Evolutionary conservation across 2,113 vertebrate species (phyloP).

Genomic region (Urocolius indicus): DNA sequence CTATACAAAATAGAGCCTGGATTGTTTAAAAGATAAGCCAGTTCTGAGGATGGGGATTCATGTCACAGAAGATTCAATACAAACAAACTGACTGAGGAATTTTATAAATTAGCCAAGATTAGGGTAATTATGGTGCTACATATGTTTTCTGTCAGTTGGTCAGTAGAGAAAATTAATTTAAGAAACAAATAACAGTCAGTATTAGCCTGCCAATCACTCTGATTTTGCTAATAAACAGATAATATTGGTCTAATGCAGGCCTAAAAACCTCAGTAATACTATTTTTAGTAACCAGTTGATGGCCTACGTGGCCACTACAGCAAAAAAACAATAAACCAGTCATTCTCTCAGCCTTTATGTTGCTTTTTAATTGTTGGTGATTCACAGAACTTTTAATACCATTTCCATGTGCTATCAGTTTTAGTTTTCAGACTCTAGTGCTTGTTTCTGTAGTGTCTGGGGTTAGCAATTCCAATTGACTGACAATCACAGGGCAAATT

Average conservation of each 20-base stretch:
- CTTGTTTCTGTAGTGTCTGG: background rate
- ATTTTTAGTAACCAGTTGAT: background rate
- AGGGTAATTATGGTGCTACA: background rate
- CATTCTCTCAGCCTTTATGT: background rate
- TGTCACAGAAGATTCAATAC: background rate
- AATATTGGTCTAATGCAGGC: background rate
- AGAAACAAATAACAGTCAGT: background rate
- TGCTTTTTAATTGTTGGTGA: background rate
- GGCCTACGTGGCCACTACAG: no score
- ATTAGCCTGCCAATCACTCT: background rate
- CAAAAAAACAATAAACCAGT: background rate
- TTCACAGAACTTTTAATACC: background rate
- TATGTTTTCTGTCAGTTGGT: background rate
- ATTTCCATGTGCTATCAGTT: background rate
- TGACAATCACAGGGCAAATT: background rate
- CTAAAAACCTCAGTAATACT: background rate
- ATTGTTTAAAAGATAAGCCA: constrained; percentile 21
- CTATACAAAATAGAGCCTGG: background rate
- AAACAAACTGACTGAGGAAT: background rate
- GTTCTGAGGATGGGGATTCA: background rate
- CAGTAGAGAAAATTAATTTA: background rate
- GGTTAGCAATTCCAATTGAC: background rate
- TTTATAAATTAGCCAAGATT: background rate
- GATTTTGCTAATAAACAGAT: background rate
- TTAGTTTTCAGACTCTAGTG: background rate